A percentile compares a stretch with the other conserved stretches of the same genome.
phyloP scores from a whole-genome alignment of 1,140 invertebrate species.

The Meloidogyne hapla region DNA sequence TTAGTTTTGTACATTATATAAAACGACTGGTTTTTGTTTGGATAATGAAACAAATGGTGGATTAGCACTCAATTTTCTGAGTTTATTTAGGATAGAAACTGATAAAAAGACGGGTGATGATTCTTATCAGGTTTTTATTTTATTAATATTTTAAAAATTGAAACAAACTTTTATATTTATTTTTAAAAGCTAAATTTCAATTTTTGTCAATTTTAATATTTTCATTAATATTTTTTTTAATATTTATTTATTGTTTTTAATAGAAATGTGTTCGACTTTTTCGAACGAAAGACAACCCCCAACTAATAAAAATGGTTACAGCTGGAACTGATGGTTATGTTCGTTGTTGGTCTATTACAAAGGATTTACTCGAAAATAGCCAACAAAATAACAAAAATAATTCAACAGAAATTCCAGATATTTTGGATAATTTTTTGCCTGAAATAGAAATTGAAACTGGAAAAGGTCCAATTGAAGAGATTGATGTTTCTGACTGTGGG shows the following conservation, averaged over 20 bases:
- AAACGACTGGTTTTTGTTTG: slow-evolving; percentile 11
- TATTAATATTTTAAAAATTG: no score
- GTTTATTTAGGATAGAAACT: slow-evolving; percentile 12
- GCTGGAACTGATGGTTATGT: slow-evolving; percentile 31
- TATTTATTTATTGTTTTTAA: neutral
- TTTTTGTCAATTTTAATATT: no score
- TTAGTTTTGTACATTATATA: slow-evolving; percentile 23
- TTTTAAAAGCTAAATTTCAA: no score
- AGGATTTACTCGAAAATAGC: neutral
- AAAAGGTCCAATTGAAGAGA: slow-evolving; percentile 21
- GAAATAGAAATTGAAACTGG: slow-evolving; percentile 31
- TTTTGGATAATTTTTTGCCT: slow-evolving; percentile 14
- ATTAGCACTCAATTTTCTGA: slow-evolving; percentile 7
- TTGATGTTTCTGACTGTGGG: slow-evolving; percentile 33
- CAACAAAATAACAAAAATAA: no score
- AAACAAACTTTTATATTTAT: no score
- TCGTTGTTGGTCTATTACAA: slow-evolving; percentile 22
- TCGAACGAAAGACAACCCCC: neutral
- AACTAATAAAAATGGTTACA: slow-evolving; percentile 25
- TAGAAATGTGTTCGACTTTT: slow-evolving; percentile 35
- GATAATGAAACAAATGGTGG: neutral
- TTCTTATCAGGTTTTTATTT: slow-evolving; percentile 28
- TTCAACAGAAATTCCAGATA: neutral
- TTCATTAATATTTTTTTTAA: neutral
- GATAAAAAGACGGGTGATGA: slow-evolving; percentile 17